phyloP scores from a whole-genome alignment of 2,888 invertebrate genomes.

The Cephus pulcher region DNA sequence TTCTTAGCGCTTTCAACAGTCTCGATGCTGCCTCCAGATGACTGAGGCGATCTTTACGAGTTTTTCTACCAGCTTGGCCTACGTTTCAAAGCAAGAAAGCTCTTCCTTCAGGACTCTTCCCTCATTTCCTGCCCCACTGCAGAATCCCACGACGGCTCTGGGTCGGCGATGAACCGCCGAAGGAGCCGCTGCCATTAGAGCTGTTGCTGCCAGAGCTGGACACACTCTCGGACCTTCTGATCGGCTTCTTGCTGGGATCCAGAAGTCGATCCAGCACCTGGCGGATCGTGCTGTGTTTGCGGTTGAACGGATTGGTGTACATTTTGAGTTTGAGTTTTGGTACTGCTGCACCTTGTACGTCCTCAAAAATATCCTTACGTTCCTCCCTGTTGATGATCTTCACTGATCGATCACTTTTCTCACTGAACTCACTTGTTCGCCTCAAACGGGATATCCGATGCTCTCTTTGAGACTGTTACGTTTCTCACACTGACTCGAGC shows the following conservation, averaged over 20 bases:
- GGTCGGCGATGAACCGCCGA: slow-evolving; percentile 34
- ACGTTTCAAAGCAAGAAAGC: slow-evolving; percentile 7
- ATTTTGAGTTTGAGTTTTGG: slow-evolving; percentile 59
- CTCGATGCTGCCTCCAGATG: not conserved
- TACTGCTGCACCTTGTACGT: not conserved
- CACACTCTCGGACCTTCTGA: slow-evolving; percentile 58
- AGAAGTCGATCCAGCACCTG: slow-evolving; percentile 75
- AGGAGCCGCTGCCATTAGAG: slow-evolving; percentile 52
- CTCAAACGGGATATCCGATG: too few relatives aligned
- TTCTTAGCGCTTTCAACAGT: not conserved
- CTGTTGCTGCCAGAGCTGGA: slow-evolving; percentile 43
- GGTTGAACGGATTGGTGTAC: slow-evolving; percentile 79
- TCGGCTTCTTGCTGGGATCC: slow-evolving; percentile 64
- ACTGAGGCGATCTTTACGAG: not conserved
- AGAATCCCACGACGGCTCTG: slow-evolving; percentile 46
- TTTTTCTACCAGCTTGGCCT: slow-evolving; percentile 2
- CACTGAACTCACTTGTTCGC: too few relatives aligned
- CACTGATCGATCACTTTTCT: too few relatives aligned
- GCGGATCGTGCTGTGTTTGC: slow-evolving; percentile 76
- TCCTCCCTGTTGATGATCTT: not conserved
- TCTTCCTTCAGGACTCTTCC: not conserved
- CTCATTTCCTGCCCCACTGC: slow-evolving; percentile 58
- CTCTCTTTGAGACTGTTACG: too few relatives aligned
- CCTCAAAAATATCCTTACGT: not conserved
- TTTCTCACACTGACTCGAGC: too few relatives aligned